Conservation (phyloP, 2,888 invertebrate genomes). For the Dendrolimus houi region DNA sequence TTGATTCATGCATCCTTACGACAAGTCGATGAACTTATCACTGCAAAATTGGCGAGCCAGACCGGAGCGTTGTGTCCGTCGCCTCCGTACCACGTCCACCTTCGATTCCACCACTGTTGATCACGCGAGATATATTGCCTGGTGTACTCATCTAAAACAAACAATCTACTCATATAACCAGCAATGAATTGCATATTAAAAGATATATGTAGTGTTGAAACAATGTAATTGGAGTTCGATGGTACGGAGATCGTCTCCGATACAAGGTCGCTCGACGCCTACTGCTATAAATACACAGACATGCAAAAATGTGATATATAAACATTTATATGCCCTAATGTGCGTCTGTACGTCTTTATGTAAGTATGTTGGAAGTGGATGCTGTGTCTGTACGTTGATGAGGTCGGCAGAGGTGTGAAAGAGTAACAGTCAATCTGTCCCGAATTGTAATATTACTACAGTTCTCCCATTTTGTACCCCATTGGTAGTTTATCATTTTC, state of each 20-base stretch:
- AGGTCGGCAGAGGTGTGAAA: too few relatives aligned
- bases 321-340: conserved; percentile 53
- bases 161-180: conserved; percentile 6
- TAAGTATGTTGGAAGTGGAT: not conserved
- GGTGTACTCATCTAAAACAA: not conserved
- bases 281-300: conserved; percentile 68
- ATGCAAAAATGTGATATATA: conserved; percentile 65
- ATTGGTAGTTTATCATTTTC: too few relatives aligned
- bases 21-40: conserved; percentile 68
- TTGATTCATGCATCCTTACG: conserved; percentile 45
- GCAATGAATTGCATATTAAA: conserved; percentile 17
- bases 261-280: conserved; percentile 68
- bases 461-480: too few relatives aligned
- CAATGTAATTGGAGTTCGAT: conserved; percentile 20
- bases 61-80: conserved; percentile 45
- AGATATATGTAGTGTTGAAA: too few relatives aligned
- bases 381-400: not conserved
- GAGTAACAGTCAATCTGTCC: too few relatives aligned
- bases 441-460: too few relatives aligned
- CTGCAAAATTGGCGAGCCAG: conserved; percentile 69
- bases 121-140: conserved; percentile 20
- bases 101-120: not conserved
- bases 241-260: conserved; percentile 48
- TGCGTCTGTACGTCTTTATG: conserved; percentile 15
- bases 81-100: conserved; percentile 6